Percentiles rank a stretch among this genome's conserved stretches.
Conservation (phyloP, 2,113 vertebrate genomes). For the Arvicanthis niloticus region DNA sequence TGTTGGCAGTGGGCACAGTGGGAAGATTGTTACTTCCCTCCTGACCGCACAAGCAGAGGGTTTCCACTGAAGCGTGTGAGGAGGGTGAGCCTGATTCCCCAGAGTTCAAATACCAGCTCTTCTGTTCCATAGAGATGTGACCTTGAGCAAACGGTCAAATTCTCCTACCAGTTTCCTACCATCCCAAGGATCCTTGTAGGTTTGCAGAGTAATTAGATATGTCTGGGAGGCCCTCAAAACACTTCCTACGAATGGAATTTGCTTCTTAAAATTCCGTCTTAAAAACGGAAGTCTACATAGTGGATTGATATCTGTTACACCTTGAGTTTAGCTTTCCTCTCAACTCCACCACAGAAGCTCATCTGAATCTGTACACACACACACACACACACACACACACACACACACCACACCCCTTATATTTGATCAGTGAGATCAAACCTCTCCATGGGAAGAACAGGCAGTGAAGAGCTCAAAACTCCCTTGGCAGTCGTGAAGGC, state of each 20-base stretch:
- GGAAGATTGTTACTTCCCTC: neutral
- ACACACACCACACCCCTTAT: neutral
- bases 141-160: conserved; percentile 20
- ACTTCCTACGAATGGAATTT: neutral
- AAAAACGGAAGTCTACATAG: conserved; percentile 1
- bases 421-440: neutral
- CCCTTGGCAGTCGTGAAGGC: neutral
- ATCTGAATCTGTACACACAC: neutral
- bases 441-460: neutral
- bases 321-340: neutral
- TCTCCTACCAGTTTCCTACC: neutral
- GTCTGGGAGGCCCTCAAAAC: neutral
- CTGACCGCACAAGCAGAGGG: neutral
- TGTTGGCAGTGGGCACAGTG: neutral
- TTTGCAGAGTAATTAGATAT: neutral
- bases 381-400: no score
- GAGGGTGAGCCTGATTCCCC: neutral
- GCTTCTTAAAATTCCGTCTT: conserved; percentile 15
- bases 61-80: neutral
- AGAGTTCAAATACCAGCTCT: neutral
- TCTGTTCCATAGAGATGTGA: neutral
- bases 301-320: neutral
- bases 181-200: neutral
- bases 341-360: neutral
- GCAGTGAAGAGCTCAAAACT: neutral